These are phyloP conservation scores for Leptinotarsa peninsularis DNA, from an alignment of 2,888 invertebrate genomes.

Conservation along the genomic window DNA sequence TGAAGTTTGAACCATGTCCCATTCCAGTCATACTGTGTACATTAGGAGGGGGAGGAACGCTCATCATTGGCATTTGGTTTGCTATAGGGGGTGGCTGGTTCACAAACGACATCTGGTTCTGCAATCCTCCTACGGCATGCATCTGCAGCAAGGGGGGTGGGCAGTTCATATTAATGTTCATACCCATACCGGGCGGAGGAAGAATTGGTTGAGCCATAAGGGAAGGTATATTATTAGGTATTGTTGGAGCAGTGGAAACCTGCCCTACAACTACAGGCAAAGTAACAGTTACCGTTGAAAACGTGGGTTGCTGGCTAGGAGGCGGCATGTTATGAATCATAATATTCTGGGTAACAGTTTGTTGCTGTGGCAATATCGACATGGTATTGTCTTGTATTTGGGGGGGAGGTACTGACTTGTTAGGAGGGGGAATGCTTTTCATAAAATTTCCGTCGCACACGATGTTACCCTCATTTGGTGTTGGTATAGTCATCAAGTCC, in stretches of 20 bases:
- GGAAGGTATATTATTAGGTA: slow-evolving; percentile 59
- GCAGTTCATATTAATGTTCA: slow-evolving; percentile 51
- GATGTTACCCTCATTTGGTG: slow-evolving; percentile 62
- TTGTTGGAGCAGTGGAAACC: slow-evolving; percentile 50
- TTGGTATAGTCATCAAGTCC: slow-evolving; percentile 71
- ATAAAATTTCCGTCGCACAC: slow-evolving; percentile 63
- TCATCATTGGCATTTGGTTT: slow-evolving; percentile 63
- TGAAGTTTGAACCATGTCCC: slow-evolving; percentile 46
- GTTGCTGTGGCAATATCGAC: slow-evolving; percentile 31
- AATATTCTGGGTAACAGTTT: slow-evolving; percentile 51
- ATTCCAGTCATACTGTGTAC: slow-evolving; percentile 47
- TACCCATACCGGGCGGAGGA: slow-evolving; percentile 60
- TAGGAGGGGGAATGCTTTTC: slow-evolving; percentile 66
- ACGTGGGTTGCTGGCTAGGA: slow-evolving; percentile 40
- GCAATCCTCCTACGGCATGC: slow-evolving; percentile 43
- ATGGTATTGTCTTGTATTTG: slow-evolving; percentile 53
- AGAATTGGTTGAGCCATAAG: slow-evolving; percentile 65
- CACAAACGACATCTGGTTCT: slow-evolving; percentile 58
- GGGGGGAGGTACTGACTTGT: slow-evolving; percentile 65
- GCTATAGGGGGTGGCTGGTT: slow-evolving; percentile 60
- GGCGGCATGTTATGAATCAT: slow-evolving; percentile 56
- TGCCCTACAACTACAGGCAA: slow-evolving; percentile 52
- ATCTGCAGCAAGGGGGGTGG: slow-evolving; percentile 46
- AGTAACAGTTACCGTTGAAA: slow-evolving; percentile 53
- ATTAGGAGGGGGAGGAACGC: slow-evolving; percentile 63